Conservation (phyloP, 2,888 invertebrate species). For the Ceriagrion tenellum region DNA sequence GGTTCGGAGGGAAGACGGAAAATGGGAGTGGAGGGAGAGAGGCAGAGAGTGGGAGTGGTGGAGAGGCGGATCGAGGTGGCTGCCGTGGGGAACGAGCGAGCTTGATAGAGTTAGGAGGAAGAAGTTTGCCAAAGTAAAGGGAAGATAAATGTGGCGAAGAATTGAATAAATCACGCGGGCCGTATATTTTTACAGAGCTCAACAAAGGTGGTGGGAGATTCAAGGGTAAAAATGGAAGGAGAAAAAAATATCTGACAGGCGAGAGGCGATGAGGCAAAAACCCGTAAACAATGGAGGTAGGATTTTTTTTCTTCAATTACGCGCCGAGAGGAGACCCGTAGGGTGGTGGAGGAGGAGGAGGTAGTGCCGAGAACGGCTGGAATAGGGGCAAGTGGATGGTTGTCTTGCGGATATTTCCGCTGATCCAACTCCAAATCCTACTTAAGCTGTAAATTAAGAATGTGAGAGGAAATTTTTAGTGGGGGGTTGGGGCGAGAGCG, state of each 20-base stretch:
- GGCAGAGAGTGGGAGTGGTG: neutral
- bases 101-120: slow-evolving; percentile 61
- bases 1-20: neutral
- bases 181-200: slow-evolving; percentile 59
- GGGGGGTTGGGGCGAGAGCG: neutral
- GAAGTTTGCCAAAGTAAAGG: slow-evolving; percentile 48
- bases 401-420: slow-evolving; percentile 10
- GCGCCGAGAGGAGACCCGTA: neutral
- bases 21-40: neutral
- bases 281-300: slow-evolving; percentile 57
- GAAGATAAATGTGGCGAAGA: slow-evolving; percentile 58
- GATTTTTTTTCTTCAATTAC: slow-evolving; percentile 49
- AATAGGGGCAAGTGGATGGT: neutral
- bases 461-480: neutral
- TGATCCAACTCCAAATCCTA: slow-evolving; percentile 40
- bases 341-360: neutral
- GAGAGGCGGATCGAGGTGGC: neutral
- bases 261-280: slow-evolving; percentile 30
- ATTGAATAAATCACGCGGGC: slow-evolving; percentile 59
- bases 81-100: neutral
- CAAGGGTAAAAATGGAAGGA: neutral
- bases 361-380: neutral
- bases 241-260: neutral
- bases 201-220: neutral
- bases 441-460: slow-evolving; percentile 56